These are phyloP conservation scores for Rhagoletis pomonella DNA, from an alignment of 1,140 invertebrate species.

Conservation along the genomic window DNA sequence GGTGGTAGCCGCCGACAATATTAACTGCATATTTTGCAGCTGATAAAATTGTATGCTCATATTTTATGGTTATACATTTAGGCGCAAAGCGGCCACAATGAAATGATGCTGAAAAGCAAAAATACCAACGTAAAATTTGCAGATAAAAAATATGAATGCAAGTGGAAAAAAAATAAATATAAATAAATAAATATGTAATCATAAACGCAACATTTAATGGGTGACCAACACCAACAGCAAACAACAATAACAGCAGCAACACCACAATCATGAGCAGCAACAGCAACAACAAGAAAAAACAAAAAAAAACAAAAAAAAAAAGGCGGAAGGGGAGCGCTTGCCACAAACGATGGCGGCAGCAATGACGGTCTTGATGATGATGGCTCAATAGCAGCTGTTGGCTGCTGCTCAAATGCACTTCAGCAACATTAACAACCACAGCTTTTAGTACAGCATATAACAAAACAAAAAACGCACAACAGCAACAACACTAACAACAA, in stretches of 20 bases:
- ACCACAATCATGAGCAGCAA: background rate
- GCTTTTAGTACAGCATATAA: slow-evolving; percentile 37
- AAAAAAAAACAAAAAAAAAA: too few species aligned
- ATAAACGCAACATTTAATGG: slow-evolving; percentile 46
- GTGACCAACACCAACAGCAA: background rate
- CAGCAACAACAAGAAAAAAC: background rate
- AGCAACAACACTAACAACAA: background rate
- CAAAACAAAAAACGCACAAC: background rate
- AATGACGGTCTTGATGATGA: background rate
- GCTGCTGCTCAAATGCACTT: slow-evolving; percentile 13
- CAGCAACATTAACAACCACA: slow-evolving; percentile 56
- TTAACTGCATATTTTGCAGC: slow-evolving; percentile 51
- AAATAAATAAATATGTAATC: slow-evolving; percentile 4
- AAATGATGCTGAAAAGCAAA: slow-evolving; percentile 31
- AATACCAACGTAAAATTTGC: background rate
- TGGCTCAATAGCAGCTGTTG: slow-evolving; percentile 44
- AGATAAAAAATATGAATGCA: slow-evolving; percentile 22
- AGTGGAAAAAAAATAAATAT: slow-evolving; percentile 33
- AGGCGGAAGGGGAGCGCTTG: background rate
- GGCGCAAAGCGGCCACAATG: slow-evolving; percentile 27
- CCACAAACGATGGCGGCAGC: background rate
- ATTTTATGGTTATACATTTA: slow-evolving; percentile 51
- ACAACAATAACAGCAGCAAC: background rate
- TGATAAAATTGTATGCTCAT: slow-evolving; percentile 50
- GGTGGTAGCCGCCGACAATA: background rate